Base-by-base conservation (phyloP, 64 coral and sea anemone genomes). In the Anthopleura sola region DNA sequence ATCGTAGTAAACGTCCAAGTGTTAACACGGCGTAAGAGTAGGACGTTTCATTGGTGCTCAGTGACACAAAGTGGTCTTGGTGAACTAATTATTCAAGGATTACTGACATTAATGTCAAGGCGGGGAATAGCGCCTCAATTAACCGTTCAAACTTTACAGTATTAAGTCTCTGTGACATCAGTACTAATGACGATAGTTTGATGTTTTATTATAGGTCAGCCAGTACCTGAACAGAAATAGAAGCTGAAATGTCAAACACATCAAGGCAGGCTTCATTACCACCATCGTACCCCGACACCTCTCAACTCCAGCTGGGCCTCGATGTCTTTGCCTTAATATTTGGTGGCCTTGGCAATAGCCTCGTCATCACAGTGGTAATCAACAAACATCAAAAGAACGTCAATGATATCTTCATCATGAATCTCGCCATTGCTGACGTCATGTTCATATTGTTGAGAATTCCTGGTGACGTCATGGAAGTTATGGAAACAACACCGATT, bases 361-460 rank as follows among this genome's bases (percentile, higher is more conserved):
- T 92, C 1, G 90, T 92, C 1, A 81, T 92, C 20, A 75, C 54
- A 29, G 90, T 92, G 21, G 76, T 87, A 58, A 23, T 47, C 46
- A 79, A 87, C 3, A 92, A 92, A 75, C 29, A 47, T 6, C 78
- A 54, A 29, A n/a, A 85, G 46, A 92, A 50, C 31, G 36, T 83
- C 26, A 78, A 92, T 58, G 90, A 92, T 83, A 21, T 86, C 5
- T 92, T 92, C 36, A 83, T 92, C 9, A 44, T 39, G 1, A 92
- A 92, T 29, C 85, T 92, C 18, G 90, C 90, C 24, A 46, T 82
- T 20, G 86, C 90, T 55, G 90, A 92, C 75, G 15, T 87, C 4
- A 51, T 92, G 40, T 92, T 92, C 81, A 80, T 92, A 28, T 26
- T 87, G 47, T 20, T 92, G n/a, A 87, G 54, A 29, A 29, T 92